Conservation (phyloP, 2,113 vertebrate genomes). For the Thunnus maccoyii region DNA sequence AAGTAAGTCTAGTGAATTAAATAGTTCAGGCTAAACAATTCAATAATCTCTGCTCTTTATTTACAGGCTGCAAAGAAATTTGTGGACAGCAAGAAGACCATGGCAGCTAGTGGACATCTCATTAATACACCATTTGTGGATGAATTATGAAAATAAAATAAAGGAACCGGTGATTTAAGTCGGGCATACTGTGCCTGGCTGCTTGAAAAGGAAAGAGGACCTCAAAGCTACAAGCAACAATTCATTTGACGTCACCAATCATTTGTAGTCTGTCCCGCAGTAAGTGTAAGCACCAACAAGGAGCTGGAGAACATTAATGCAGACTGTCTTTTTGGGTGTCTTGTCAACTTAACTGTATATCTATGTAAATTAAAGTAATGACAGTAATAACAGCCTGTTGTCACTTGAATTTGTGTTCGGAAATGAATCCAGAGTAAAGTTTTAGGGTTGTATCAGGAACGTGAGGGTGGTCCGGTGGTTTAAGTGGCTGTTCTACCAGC, state of each 20-base stretch:
- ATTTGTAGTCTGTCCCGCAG: slow-evolving; percentile 49
- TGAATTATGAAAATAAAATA: slow-evolving; percentile 80
- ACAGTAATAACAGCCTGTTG: slow-evolving; percentile 22
- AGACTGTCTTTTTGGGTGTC: slow-evolving; percentile 1
- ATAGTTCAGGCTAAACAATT: neutral
- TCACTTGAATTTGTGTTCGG: slow-evolving; percentile 11
- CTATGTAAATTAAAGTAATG: slow-evolving; percentile 83
- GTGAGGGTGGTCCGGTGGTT: neutral
- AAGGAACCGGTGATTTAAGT: slow-evolving; percentile 23
- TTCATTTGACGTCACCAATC: slow-evolving; percentile 43
- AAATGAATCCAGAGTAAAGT: neutral
- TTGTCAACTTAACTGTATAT: slow-evolving; percentile 73
- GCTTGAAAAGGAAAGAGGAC: slow-evolving; percentile 35
- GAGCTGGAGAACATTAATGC: slow-evolving; percentile 28
- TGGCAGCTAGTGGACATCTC: slow-evolving; percentile 90
- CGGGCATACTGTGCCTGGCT: slow-evolving; percentile 32
- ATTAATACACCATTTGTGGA: slow-evolving; percentile 91
- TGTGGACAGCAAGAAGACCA: slow-evolving; percentile 90
- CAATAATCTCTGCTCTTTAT: slow-evolving; percentile 1
- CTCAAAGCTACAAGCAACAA: slow-evolving; percentile 34
- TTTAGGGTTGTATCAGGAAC: neutral
- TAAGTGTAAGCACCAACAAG: slow-evolving; percentile 37
- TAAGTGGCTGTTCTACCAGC: no score
- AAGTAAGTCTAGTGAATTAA: neutral
- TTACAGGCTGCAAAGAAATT: slow-evolving; percentile 94